phyloP scores from a whole-genome alignment of 2,888 invertebrate species.

The Galerucella calmariensis region DNA sequence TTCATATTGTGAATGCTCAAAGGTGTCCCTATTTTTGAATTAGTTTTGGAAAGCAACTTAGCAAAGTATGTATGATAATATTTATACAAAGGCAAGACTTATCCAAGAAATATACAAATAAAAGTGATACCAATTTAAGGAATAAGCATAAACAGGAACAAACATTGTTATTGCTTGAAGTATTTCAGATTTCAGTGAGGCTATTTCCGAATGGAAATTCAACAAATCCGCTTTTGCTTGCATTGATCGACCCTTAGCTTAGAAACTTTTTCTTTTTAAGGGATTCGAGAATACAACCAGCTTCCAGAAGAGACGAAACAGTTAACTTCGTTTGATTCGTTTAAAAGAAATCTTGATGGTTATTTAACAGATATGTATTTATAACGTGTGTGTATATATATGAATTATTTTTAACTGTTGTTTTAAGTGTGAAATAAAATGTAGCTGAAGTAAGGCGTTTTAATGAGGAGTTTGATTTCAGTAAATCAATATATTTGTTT shows the following conservation, averaged over 20 bases:
- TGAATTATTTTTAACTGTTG: not conserved
- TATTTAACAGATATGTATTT: slow-evolving; percentile 8
- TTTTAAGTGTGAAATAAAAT: slow-evolving; percentile 3
- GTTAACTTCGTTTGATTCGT: slow-evolving; percentile 11
- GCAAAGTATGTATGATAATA: no score
- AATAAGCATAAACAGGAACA: no score
- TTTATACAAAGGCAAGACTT: no score
- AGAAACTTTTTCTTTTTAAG: slow-evolving; percentile 5
- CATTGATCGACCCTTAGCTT: not conserved
- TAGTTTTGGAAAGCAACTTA: no score
- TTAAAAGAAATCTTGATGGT: slow-evolving; percentile 7
- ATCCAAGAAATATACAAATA: no score
- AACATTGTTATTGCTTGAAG: not conserved
- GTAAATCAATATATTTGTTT: not conserved
- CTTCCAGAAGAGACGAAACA: not conserved
- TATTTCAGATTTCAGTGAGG: not conserved
- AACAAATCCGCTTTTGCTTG: not conserved
- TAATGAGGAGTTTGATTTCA: not conserved
- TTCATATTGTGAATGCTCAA: no score
- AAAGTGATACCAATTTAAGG: no score
- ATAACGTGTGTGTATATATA: not conserved
- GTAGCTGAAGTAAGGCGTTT: not conserved
- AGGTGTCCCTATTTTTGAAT: no score
- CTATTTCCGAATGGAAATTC: not conserved
- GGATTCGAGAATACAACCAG: slow-evolving; percentile 4